These are phyloP conservation scores for Gallirallus australis DNA, from an alignment of 2,797 vertebrate species.

Conservation along the genomic window DNA sequence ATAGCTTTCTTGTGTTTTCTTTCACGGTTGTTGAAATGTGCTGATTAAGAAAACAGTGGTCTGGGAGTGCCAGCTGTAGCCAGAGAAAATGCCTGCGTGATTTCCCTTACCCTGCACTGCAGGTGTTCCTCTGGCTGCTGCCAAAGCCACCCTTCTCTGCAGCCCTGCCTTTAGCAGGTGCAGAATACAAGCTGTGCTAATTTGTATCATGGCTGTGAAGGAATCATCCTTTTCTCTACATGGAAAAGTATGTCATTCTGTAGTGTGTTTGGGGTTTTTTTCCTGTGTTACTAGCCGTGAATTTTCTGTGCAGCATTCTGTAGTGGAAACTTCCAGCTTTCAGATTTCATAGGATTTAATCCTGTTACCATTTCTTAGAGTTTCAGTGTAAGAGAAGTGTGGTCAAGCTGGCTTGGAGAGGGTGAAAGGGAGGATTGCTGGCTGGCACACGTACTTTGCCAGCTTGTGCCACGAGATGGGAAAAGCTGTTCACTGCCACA, in stretches of 20 bases:
- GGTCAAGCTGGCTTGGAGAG: background rate
- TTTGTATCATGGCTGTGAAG: background rate
- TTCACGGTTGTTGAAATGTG: background rate
- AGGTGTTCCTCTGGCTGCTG: background rate
- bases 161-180: background rate
- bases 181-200: background rate
- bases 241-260: background rate
- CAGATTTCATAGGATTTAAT: background rate
- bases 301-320: background rate
- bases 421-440: background rate
- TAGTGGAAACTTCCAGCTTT: background rate
- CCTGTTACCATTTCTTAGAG: background rate
- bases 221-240: background rate
- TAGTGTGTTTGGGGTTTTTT: background rate
- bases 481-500: background rate
- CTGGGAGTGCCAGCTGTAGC: background rate
- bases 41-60: background rate
- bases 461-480: background rate
- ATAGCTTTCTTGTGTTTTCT: slow-evolving; percentile 4
- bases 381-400: background rate
- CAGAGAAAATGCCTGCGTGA: background rate
- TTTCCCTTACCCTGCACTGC: background rate
- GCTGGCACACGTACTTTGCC: background rate
- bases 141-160: background rate
- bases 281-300: background rate